These are phyloP conservation scores for Mesitornis unicolor DNA, from an alignment of 2,113 vertebrate species.

Conservation along the genomic window DNA sequence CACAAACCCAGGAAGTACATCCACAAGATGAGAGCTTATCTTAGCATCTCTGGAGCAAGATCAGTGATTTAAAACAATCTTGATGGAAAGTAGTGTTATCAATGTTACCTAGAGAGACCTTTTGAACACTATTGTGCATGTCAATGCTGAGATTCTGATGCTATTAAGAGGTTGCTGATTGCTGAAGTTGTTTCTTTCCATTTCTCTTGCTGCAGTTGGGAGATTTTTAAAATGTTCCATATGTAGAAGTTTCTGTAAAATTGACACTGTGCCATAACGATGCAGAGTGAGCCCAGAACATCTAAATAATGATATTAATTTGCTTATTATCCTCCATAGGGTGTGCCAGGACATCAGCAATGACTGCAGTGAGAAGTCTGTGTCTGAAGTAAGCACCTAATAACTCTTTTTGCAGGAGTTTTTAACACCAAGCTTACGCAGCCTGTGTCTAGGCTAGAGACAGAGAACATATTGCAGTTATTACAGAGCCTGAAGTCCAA, in stretches of 20 bases:
- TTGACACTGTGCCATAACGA: not conserved
- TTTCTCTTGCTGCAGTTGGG: not conserved
- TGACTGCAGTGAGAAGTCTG: not conserved
- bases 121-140: not conserved
- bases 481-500: constrained; percentile 34
- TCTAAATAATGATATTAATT: not conserved
- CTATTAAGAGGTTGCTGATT: not conserved
- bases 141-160: not conserved
- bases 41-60: not conserved
- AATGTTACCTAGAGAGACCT: not conserved
- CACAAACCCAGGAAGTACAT: not conserved
- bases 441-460: not conserved
- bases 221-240: constrained; percentile 11
- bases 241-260: constrained; percentile 14
- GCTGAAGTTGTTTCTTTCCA: not conserved
- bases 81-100: not conserved
- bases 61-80: not conserved
- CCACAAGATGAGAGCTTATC: not conserved
- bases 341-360: constrained; percentile 39
- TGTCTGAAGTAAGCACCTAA: constrained; percentile 3
- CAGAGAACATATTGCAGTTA: constrained; percentile 49
- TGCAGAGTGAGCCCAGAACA: not conserved
- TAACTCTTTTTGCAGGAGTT: not conserved
- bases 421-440: not conserved
- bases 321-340: not conserved